Base-by-base conservation (phyloP, 2,888 invertebrate species). In the Parnassius glacialis region DNA sequence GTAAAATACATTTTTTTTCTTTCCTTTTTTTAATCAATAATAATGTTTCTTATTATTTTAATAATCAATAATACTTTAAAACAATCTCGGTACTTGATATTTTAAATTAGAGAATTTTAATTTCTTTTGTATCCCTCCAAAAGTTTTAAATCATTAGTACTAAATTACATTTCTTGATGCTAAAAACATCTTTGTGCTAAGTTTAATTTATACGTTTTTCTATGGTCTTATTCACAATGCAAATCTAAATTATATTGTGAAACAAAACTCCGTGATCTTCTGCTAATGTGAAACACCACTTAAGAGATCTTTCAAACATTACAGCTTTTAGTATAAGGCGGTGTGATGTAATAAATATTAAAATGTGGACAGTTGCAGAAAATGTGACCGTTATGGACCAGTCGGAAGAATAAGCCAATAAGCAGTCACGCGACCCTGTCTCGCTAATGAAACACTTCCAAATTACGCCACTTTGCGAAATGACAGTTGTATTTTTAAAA, bases 291-390 rank as follows among this genome's bases (percentile, higher is more conserved):
- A 41, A 34, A 13, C 10, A 34, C 11, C 13, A 48, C 50, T 50
- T 41, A 16, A 48, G n/a, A 42, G 0, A 16, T 42, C 42, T 20
- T 12, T 13, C 10, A 16, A 55, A 41, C 50, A 12, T 16, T 10
- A 9, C 50, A 50, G 43, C 25, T 58, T 7, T 20, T 34, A 34
- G 25, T 34, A 12, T 58, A 52, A 25, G 43, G 43, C 16, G 12
- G 9, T n/a, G 10, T 58, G 50, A 50, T 50, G 57, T 43, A 51
- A 57, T 50, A 5, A 50, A 51, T 51, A 58, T 58, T 51, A 52
- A 44, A 51, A 51, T 51, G 20, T 51, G 52, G 51, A 25, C 34
- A 16, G 41, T 56, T 56, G 47, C 56, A 25, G 47, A 7, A 34
- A 3, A 44, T 56, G 5, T 56, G 34, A 56, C 45, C 25, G 47